Evolutionary conservation across 2,113 vertebrate species (phyloP).

Genomic region (Anarrhichthys ocellatus): DNA sequence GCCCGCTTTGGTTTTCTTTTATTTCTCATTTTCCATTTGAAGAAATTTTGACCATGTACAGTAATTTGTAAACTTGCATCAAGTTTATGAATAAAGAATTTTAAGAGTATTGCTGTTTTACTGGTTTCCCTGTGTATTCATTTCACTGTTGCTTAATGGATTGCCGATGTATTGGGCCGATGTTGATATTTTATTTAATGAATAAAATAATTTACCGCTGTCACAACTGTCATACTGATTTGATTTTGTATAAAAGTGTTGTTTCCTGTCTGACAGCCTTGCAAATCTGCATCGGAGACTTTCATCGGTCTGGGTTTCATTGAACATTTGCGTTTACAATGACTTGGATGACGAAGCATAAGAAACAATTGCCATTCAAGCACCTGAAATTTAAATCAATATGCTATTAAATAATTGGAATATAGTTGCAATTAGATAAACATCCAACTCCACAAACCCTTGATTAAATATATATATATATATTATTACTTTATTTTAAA

Average conservation of each 20-base stretch:
- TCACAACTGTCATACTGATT: background rate
- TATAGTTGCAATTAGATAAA: background rate
- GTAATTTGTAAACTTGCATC: slow-evolving; percentile 90
- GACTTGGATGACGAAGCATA: background rate
- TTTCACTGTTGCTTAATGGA: slow-evolving; percentile 4
- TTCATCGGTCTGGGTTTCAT: background rate
- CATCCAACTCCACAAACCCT: background rate
- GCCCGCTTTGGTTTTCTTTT: slow-evolving; percentile 58
- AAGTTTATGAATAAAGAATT: slow-evolving; percentile 90
- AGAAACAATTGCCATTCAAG: background rate
- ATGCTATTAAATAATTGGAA: background rate
- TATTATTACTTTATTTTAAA: too few species aligned
- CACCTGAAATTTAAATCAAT: background rate
- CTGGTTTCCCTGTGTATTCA: slow-evolving; percentile 18
- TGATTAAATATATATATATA: background rate
- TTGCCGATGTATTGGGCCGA: background rate
- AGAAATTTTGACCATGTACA: slow-evolving; percentile 87
- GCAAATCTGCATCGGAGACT: background rate
- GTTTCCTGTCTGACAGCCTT: background rate
- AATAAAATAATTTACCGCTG: slow-evolving; percentile 4
- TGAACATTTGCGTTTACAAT: background rate
- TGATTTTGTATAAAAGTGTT: background rate
- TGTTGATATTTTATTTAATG: slow-evolving; percentile 10
- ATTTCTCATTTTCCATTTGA: slow-evolving; percentile 72
- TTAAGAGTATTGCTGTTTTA: slow-evolving; percentile 70